Conservation (phyloP, 2,113 vertebrate genomes). For the Chaetodon auriga region DNA sequence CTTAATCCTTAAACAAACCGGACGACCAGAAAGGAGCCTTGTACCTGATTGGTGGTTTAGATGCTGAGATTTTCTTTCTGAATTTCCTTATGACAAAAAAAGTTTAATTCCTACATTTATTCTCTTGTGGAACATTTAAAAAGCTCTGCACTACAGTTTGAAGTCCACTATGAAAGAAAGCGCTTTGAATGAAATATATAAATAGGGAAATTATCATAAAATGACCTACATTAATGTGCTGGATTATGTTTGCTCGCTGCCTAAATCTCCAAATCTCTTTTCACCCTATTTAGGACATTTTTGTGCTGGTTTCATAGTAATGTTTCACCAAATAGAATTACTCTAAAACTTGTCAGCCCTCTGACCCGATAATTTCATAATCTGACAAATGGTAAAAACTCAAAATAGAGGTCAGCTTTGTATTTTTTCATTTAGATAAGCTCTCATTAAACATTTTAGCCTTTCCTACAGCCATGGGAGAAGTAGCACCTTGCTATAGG, state of each 20-base stretch:
- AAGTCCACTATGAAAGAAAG: conserved; percentile 19
- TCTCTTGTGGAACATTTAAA: conserved; percentile 13
- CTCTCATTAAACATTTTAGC: conserved; percentile 5
- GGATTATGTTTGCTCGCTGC: conserved; percentile 69
- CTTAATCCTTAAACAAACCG: conserved; percentile 34
- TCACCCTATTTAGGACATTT: conserved; percentile 68
- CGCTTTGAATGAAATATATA: conserved; percentile 27
- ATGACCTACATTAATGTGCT: conserved; percentile 68
- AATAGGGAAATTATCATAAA: conserved; percentile 63
- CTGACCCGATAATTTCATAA: conserved; percentile 55
- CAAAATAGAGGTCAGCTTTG: conserved; percentile 26
- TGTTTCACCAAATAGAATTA: conserved; percentile 51
- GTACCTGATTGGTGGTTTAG: background rate
- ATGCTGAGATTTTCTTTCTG: background rate
- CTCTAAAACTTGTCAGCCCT: conserved; percentile 48
- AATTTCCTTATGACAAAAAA: conserved; percentile 5
- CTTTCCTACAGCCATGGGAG: background rate
- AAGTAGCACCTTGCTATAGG: conserved; percentile 6
- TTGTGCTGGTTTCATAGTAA: conserved; percentile 50
- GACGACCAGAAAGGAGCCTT: background rate
- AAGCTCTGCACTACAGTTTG: background rate
- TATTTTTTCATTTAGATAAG: conserved; percentile 26
- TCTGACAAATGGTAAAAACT: conserved; percentile 32
- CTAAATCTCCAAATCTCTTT: conserved; percentile 76
- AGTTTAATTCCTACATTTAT: background rate